phyloP scores from a whole-genome alignment of 1,140 invertebrate species.

The Zaprionus kolodkinae region DNA sequence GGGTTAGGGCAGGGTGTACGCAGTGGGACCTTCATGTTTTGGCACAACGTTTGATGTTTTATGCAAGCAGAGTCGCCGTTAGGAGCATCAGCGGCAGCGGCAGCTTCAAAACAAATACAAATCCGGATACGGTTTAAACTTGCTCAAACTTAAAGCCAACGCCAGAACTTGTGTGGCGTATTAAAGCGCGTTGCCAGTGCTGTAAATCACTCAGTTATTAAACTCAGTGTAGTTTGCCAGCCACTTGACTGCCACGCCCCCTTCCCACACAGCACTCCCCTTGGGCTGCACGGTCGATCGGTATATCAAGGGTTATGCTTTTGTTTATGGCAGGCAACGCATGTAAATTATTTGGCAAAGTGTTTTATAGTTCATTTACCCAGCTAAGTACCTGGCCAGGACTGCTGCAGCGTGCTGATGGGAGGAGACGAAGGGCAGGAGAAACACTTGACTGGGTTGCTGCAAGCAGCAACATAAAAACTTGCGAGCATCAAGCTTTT shows the following conservation, averaged over 20 bases:
- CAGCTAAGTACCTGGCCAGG: slow-evolving; percentile 46
- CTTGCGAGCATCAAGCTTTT: slow-evolving; percentile 56
- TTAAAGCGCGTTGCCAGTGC: neutral
- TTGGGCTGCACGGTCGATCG: slow-evolving; percentile 27
- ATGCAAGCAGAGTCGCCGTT: slow-evolving; percentile 54
- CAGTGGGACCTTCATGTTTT: slow-evolving; percentile 52
- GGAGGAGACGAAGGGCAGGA: neutral
- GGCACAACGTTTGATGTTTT: slow-evolving; percentile 77
- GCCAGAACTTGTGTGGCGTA: neutral
- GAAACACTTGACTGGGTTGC: slow-evolving; percentile 50
- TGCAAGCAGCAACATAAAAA: slow-evolving; percentile 60
- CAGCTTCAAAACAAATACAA: slow-evolving; percentile 35
- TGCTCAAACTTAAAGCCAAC: neutral
- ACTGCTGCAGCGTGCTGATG: neutral
- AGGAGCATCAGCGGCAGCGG: slow-evolving; percentile 9
- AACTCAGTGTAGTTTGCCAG: neutral
- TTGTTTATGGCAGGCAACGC: slow-evolving; percentile 37
- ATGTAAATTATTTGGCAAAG: slow-evolving; percentile 70
- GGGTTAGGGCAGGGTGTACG: neutral
- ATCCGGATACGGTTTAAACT: slow-evolving; percentile 17
- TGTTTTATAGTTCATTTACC: slow-evolving; percentile 79
- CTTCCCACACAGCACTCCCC: neutral
- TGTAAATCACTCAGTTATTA: neutral
- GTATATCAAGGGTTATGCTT: slow-evolving; percentile 22
- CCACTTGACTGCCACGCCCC: slow-evolving; percentile 8